Percentiles rank a stretch among this genome's conserved stretches.
Evolutionary conservation across 53 echinoderm and acorn worm species (phyloP).

Genomic region (Actinopyga echinites): DNA sequence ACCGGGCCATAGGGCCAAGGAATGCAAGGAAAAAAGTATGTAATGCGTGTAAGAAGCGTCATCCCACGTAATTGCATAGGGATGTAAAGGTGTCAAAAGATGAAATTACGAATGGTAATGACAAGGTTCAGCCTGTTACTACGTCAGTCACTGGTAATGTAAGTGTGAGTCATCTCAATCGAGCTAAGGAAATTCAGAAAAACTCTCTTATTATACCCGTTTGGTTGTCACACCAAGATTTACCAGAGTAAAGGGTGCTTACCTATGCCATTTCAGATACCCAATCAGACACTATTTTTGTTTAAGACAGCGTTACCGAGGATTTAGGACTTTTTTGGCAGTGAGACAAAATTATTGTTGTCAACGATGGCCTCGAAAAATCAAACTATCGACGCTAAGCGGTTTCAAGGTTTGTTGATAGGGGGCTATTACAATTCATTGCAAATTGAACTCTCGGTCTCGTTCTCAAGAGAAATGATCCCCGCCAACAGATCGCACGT

Average conservation of each 20-base stretch:
- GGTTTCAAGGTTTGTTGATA: conserved; percentile 32
- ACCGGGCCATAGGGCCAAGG: conserved; percentile 51
- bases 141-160: too few species aligned
- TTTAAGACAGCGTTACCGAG: conserved; percentile 19
- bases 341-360: conserved; percentile 9
- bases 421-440: conserved; percentile 34
- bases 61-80: conserved; percentile 41
- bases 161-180: neutral
- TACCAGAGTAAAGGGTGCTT: neutral
- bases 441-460: conserved; percentile 2
- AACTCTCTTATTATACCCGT: conserved; percentile 15
- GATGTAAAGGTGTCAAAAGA: neutral
- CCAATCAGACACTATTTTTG: conserved; percentile 51
- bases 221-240: neutral
- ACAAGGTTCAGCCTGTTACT: neutral
- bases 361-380: conserved; percentile 51
- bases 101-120: neutral
- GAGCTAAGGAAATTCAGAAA: neutral
- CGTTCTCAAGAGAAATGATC: too few species aligned
- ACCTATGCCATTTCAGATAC: conserved; percentile 48
- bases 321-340: conserved; percentile 2
- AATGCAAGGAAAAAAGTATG: conserved; percentile 45
- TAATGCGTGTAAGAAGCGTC: conserved; percentile 40
- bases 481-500: too few species aligned
- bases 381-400: conserved; percentile 39